Percentiles rank a stretch among this genome's conserved stretches.
Conservation (phyloP, 2,888 invertebrate genomes). For the Eupeodes latifasciatus region DNA sequence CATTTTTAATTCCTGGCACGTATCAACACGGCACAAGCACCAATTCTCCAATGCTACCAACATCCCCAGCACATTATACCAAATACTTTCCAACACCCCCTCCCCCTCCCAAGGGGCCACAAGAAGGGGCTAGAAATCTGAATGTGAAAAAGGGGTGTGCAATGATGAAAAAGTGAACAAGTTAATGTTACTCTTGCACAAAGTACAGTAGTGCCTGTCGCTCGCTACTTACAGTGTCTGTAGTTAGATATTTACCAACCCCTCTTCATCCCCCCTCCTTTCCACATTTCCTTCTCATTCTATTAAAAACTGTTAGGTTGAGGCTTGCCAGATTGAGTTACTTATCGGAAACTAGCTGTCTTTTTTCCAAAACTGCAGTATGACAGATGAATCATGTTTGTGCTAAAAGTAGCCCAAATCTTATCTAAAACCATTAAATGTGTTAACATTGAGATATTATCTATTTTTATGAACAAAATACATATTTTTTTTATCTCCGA, state of each 20-base stretch:
- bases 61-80: not conserved
- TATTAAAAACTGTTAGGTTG: not conserved
- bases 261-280: no score
- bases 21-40: conserved; percentile 42
- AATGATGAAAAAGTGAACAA: conserved; percentile 49
- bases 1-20: conserved; percentile 71
- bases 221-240: not conserved
- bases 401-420: no score
- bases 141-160: conserved; percentile 8
- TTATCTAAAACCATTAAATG: no score
- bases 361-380: no score
- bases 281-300: not conserved
- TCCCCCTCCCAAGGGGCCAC: not conserved
- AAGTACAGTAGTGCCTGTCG: not conserved
- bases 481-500: no score
- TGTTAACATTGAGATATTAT: no score
- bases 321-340: no score
- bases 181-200: conserved; percentile 27
- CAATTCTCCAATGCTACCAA: not conserved
- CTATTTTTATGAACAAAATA: no score
- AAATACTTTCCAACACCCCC: not conserved
- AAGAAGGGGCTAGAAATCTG: not conserved
- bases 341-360: no score
- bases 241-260: not conserved
- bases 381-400: no score